Evolutionary conservation across 2,113 vertebrate species (phyloP).

Genomic region (Castor canadensis): DNA sequence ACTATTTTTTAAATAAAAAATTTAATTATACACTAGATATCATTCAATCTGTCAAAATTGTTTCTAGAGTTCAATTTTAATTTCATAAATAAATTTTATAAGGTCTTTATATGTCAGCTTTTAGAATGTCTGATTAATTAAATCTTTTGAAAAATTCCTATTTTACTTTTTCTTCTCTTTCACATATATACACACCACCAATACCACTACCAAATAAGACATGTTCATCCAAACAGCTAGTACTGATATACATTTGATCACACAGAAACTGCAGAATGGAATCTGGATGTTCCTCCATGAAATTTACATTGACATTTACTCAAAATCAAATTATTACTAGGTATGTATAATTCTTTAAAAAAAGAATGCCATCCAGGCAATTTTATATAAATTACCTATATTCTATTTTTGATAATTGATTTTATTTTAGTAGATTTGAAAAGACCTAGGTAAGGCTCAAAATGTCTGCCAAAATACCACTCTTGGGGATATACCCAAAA

Average conservation of each 20-base stretch:
- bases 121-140: constrained; percentile 7
- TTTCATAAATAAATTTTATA: constrained; percentile 21
- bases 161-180: constrained; percentile 46
- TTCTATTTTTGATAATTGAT: constrained; percentile 58
- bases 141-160: constrained; percentile 42
- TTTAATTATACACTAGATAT: constrained; percentile 27
- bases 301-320: constrained; percentile 77
- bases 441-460: constrained; percentile 35
- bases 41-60: not conserved
- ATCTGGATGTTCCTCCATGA: constrained; percentile 65
- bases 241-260: constrained; percentile 70
- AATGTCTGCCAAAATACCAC: too few species aligned
- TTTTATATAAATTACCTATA: constrained; percentile 52
- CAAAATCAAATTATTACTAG: constrained; percentile 76
- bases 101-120: not conserved
- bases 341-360: constrained; percentile 69
- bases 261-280: constrained; percentile 61
- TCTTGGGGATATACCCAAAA: too few species aligned
- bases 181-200: constrained; percentile 18
- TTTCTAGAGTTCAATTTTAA: not conserved
- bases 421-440: constrained; percentile 32
- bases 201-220: not conserved
- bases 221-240: constrained; percentile 41
- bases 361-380: constrained; percentile 53
- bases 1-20: not conserved